Base-by-base conservation (phyloP, 2,888 invertebrate genomes). In the Tyria jacobaeae region DNA sequence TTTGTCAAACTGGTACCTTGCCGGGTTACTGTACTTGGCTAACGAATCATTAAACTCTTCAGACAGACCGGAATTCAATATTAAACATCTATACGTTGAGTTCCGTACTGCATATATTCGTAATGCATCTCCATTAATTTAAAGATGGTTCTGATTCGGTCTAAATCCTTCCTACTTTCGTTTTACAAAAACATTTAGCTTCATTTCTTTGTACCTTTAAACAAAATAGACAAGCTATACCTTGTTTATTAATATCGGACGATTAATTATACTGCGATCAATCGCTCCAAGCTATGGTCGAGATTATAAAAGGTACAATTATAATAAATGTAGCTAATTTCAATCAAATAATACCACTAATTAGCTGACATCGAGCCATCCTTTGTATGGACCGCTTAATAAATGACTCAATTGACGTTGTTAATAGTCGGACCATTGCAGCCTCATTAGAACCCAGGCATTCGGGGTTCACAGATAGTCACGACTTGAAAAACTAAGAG, bases 291-390 rank as follows among this genome's bases (percentile, higher is more conserved):
- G 89, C 88, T 81, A 80, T 84, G 59, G 76, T 80, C 80, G 74
- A 78, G 78, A 83, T 85, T 84, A 86, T 87, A 89, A 90, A 88
- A 90, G 86, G 87, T 86, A 85, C 87, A 88, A 90, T 92, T 90
- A 90, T 89, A 89, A 90, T 87, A 88, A 90, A 91, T 89, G 89
- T 88, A 85, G 85, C 82, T 89, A 91, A 91, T 92, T 93, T 90
- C 91, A 91, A 92, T 93, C 91, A 92, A 91, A 93, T 90, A 92
- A 91, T 91, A 87, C 84, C 80, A 80, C 91, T 92, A 92, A 92
- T 93, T 93, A 92, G 86, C 89, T 86, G 90, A 89, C 91, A 89
- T 89, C 81, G 86, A 82, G 65, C 72, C 79, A n/a, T 82, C 84
- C 92, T 93, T 92, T 93, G 91, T 92, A 84, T 82, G 75, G 79